These are phyloP conservation scores for Rhagonycha fulva DNA, from an alignment of 2,888 invertebrate genomes.

Conservation along the genomic window DNA sequence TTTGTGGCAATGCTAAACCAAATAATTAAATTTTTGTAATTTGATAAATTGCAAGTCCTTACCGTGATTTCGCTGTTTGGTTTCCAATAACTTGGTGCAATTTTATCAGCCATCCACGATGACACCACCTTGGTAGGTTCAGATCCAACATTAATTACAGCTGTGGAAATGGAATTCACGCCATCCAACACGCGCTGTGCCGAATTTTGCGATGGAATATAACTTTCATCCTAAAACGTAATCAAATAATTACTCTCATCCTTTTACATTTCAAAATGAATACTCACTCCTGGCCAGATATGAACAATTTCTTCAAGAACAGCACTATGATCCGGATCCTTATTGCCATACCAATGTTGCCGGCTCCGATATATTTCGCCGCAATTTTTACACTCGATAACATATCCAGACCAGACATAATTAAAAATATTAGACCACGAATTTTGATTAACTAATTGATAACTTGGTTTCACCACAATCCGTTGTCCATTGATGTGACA, in stretches of 20 bases:
- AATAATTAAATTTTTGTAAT: neutral
- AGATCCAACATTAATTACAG: conserved; percentile 66
- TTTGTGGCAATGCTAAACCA: conserved; percentile 64
- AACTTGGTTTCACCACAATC: conserved; percentile 62
- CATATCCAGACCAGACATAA: conserved; percentile 79
- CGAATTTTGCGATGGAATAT: conserved; percentile 49
- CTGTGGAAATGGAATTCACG: conserved; percentile 61
- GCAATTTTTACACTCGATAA: conserved; percentile 76
- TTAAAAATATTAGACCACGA: conserved; percentile 73
- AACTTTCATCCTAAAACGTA: conserved; percentile 47
- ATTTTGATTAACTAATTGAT: conserved; percentile 54
- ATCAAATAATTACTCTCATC: no score
- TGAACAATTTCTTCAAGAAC: conserved; percentile 70
- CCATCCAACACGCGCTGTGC: conserved; percentile 63
- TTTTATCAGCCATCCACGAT: conserved; percentile 77
- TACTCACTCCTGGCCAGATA: conserved; percentile 67
- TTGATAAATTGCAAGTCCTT: conserved; percentile 35
- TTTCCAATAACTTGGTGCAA: conserved; percentile 80
- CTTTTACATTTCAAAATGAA: neutral
- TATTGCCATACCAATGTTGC: conserved; percentile 82
- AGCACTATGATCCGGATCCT: conserved; percentile 69
- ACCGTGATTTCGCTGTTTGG: conserved; percentile 76
- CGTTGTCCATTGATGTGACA: conserved; percentile 56
- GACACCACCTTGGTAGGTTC: conserved; percentile 72
- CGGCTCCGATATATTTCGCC: conserved; percentile 74